phyloP scores from a whole-genome alignment of 2,113 vertebrate genomes.

The Emydocephalus ijimae region DNA sequence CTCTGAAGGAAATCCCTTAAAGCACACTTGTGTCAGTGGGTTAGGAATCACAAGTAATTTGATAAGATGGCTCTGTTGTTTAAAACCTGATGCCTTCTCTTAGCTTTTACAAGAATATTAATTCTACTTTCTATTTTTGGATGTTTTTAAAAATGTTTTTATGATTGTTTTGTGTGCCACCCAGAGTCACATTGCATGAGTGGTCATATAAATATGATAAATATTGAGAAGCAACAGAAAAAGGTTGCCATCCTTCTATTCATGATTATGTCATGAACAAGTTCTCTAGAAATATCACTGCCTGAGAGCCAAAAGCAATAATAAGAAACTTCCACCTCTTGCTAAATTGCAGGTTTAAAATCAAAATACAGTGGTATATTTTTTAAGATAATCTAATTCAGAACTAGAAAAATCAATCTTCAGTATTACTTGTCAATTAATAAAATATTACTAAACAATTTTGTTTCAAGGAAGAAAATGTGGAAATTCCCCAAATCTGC shows the following conservation, averaged over 20 bases:
- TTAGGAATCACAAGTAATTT: not conserved
- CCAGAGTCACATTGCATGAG: not conserved
- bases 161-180: not conserved
- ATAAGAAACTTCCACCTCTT: too few relatives aligned
- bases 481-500: not conserved
- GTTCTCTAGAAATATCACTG: not conserved
- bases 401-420: too few relatives aligned
- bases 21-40: not conserved
- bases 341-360: too few relatives aligned
- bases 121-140: not conserved
- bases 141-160: not conserved
- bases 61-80: not conserved
- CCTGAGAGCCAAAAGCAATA: too few relatives aligned
- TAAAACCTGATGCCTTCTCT: not conserved
- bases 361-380: too few relatives aligned
- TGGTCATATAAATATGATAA: not conserved
- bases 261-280: not conserved
- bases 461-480: not conserved
- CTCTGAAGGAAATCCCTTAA: not conserved
- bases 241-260: not conserved
- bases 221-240: not conserved
- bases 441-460: not conserved
- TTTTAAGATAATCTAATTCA: too few relatives aligned
- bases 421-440: too few relatives aligned
- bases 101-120: not conserved